Evolutionary conservation across 2,797 vertebrate species (phyloP), one percentile per base, ranked within the genome.

Genomic region (Tangara arthus): DNA sequence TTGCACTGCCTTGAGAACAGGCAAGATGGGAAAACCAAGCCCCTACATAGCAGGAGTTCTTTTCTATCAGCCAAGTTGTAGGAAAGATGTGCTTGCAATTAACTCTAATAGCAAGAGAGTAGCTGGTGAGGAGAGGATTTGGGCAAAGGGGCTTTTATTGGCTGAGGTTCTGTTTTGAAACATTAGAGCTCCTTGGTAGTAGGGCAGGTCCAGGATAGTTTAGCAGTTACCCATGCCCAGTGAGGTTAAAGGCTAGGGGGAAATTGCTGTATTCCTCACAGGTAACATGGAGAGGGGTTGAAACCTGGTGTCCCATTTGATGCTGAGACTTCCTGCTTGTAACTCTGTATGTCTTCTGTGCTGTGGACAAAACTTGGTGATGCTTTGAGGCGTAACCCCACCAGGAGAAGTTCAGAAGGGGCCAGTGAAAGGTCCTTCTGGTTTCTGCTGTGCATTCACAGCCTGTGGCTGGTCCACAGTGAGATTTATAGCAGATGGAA

Each of bases 11-110:
- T 68, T 73, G 56, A 76, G 77, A 91, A 73, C 42, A 49, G 42
- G 41, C 44, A 87, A 76, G 89, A 73, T 57, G 66, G 80, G 87
- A 84, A 91, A 93, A 77, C 34, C 34, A 79, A 90, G 30, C 63
- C 19, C 15, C 57, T 61, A 4, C 1, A 0, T 72, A 55, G 65
- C 32, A 49, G 35, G 79, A 93, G 47, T 70, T 88, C 24, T 65
- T 89, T 92, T 79, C 49, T 71, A 4, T 90, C 56, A 89, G n/a
- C 30, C 35, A 66, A 69, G 22, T 56, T 64, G 82, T 81, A 60
- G 69, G 37, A 90, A 39, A 0, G 0, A 53, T 34, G 27, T 79
- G 41, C 52, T 90, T 66, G 69, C 59, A 84, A 34, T 89, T 92
- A 89, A 55, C 69, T 90, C 26, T 66, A 59, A 72, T 52, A 81